phyloP scores from a whole-genome alignment of 1,140 invertebrate species.

The Hyles vespertilio region DNA sequence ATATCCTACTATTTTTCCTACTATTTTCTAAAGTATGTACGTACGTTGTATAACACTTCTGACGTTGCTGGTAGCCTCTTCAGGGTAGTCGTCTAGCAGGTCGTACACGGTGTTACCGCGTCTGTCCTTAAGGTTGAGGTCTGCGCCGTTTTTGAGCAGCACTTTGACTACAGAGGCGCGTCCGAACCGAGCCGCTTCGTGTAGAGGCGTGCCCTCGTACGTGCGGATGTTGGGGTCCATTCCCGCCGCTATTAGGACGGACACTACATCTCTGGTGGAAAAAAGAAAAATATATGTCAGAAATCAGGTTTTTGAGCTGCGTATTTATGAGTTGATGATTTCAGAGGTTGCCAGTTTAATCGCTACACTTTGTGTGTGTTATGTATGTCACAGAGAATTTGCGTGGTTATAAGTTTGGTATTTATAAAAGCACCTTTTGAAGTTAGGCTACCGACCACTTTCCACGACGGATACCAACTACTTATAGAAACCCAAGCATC shows the following conservation, averaged over 20 bases:
- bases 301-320: too few relatives aligned
- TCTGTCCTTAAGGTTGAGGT: constrained; percentile 86
- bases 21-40: constrained; percentile 20
- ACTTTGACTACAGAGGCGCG: constrained; percentile 93
- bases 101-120: constrained; percentile 91
- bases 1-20: constrained; percentile 50
- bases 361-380: too few relatives aligned
- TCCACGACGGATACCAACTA: too few relatives aligned
- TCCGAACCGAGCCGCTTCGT: constrained; percentile 95
- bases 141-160: constrained; percentile 88
- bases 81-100: constrained; percentile 90
- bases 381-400: too few relatives aligned
- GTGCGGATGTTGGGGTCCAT: constrained; percentile 94
- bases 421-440: too few relatives aligned
- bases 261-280: constrained; percentile 85
- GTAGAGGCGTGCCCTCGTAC: constrained; percentile 91
- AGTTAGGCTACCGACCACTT: too few relatives aligned
- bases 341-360: too few relatives aligned
- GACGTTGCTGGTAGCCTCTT: constrained; percentile 91
- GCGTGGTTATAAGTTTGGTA: too few relatives aligned
- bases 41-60: constrained; percentile 90
- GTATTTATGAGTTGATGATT: too few relatives aligned
- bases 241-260: constrained; percentile 87
- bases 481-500: too few relatives aligned
- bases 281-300: neutral